These are phyloP conservation scores for Platycercus adscitus DNA, from an alignment of 2,113 vertebrate species.

Conservation along the genomic window DNA sequence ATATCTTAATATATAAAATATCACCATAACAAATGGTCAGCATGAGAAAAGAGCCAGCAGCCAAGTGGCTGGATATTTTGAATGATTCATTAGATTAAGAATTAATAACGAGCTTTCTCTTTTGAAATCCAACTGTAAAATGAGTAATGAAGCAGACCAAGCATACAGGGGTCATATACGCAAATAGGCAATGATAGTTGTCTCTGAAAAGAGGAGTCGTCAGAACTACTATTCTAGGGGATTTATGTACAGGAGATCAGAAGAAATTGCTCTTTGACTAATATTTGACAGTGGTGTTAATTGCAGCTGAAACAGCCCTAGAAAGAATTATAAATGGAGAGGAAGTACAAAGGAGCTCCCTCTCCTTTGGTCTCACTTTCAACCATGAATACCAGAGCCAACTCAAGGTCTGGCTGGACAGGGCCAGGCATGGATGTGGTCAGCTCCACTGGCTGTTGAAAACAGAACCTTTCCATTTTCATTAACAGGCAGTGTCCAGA, in stretches of 20 bases:
- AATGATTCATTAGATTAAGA: slow-evolving; percentile 8
- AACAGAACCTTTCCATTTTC: not conserved
- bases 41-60: not conserved
- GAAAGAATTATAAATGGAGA: not conserved
- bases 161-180: not conserved
- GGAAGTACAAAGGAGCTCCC: not conserved
- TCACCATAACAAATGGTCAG: not conserved
- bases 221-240: not conserved
- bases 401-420: not conserved
- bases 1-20: not conserved
- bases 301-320: not conserved
- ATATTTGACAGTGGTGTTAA: not conserved
- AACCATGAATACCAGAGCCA: not conserved
- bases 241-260: not conserved
- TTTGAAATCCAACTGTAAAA: not conserved
- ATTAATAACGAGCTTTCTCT: not conserved
- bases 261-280: not conserved
- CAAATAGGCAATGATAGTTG: not conserved
- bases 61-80: not conserved
- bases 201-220: slow-evolving; percentile 15
- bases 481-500: not conserved
- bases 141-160: not conserved
- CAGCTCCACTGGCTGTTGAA: not conserved
- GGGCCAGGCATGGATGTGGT: not conserved
- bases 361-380: not conserved